Evolutionary conservation across 2,113 vertebrate species (phyloP).

Genomic region (Athene cunicularia): DNA sequence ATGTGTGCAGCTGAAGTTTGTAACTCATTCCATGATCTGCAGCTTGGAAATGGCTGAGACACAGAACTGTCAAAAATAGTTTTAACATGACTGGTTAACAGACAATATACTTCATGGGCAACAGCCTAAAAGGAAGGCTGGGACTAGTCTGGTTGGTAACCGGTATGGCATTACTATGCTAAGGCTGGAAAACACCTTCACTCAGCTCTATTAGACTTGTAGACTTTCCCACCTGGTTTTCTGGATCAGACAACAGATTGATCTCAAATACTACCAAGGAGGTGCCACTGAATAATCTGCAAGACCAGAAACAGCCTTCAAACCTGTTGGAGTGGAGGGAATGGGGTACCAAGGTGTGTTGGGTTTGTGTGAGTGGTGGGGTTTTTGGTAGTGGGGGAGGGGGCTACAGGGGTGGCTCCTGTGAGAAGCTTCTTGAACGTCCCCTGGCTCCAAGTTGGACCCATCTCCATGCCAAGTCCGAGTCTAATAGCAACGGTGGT

Average conservation of each 20-base stretch:
- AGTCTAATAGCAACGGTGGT: too few species aligned
- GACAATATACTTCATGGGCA: neutral
- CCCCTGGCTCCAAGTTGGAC: too few species aligned
- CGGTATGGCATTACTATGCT: neutral
- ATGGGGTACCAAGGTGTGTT: neutral
- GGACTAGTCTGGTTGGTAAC: neutral
- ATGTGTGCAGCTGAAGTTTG: neutral
- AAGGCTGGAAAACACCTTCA: neutral
- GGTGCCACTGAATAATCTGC: neutral
- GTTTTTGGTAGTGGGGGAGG: too few species aligned
- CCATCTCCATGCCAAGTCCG: too few species aligned
- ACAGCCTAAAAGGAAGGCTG: neutral
- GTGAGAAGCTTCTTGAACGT: too few species aligned
- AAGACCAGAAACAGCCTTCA: neutral
- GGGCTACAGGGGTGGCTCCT: too few species aligned
- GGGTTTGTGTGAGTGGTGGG: too few species aligned
- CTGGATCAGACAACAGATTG: neutral
- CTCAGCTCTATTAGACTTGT: neutral
- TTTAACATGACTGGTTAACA: neutral
- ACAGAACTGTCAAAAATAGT: neutral
- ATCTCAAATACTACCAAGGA: neutral
- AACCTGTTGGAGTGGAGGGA: rapidly evolving
- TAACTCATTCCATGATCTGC: neutral
- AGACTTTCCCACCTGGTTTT: neutral
- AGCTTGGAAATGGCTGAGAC: neutral